Base-by-base conservation (phyloP, 92 coral and sea anemone species). In the Chrysogorgia sp. region DNA sequence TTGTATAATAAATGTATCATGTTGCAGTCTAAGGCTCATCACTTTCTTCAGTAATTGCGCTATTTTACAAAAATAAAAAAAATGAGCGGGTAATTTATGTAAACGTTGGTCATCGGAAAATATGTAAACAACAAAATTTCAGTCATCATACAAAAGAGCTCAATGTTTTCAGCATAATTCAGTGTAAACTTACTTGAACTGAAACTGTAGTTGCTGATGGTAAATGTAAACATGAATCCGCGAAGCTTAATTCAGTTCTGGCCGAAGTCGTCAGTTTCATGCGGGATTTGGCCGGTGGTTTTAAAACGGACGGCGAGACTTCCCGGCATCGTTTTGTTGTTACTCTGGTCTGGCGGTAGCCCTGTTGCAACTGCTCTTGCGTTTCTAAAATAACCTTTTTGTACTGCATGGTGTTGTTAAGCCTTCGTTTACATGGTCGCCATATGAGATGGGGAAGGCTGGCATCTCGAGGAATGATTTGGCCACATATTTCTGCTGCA, bases 241-340 rank as follows among this genome's bases (percentile, higher is more conserved):
- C n/a, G n/a, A 47, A 47, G 53, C 53, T 7, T 7, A 15, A 47
- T 47, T 2, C 53, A 7, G 2, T 47, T 47, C 14, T 6, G n/a
- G 53, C 10, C n/a, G 53, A 47, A 47, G 53, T 6, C 53, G 53
- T 47, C n/a, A n/a, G n/a, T 47, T 47, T 47, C n/a, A n/a, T 15
- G 15, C 53, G 53, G 53, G 43, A 37, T 37, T 37, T 37, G 43
- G 43, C 43, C 12, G 43, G 53, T 47, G 53, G 53, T 47, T 47
- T 47, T 47, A 15, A 15, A 47, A 47, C 53, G 53, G 53, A 47
- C n/a, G 53, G 53, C n/a, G 53, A 47, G 53, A 47, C 53, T 47
- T 47, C 53, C 2, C 7, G 17, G n/a, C 53, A 47, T 47, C 53
- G 53, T 47, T 47, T 47, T 15, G n/a, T n/a, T n/a, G n/a, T n/a